Base-by-base conservation (phyloP, 2,113 vertebrate species). In the Numenius arquata region DNA sequence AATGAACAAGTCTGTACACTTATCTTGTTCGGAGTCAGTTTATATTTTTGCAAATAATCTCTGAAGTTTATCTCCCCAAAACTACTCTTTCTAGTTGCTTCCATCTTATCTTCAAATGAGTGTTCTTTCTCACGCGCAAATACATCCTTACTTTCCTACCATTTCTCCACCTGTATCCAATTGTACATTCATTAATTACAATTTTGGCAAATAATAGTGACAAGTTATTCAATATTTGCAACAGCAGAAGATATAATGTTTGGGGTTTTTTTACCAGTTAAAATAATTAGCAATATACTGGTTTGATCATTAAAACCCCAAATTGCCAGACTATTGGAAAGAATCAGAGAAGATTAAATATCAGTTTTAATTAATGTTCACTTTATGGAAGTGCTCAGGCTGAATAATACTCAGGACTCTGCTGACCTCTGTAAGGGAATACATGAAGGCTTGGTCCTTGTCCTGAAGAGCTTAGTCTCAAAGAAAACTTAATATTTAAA, bases 401-500 rank as follows among this genome's bases (percentile, higher is more conserved):
- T 63, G 52, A 86, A 80, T 91, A 80, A 83, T 41, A 45, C 7
- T 50, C 15, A 58, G 56, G 34, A 74, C 1, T 68, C 30, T 21
- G 20, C 26, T 77, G 34, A 13, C 2, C 2, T 86, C n/a, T 47
- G 10, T 71, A 36, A 40, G 5, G 8, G 38, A 82, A 67, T 23
- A 62, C 5, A 43, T 13, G 66, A 82, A 90, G 11, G 2, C 11
- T 78, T 68, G 20, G 9, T 82, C 48, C 38, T 83, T 77, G 23
- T 63, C 56, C 50, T 80, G 63, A 71, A 88, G 34, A 86, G 25
- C 16, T 92, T 68, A 84, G 9, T 84, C 27, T 93, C 21, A 56
- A 71, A 81, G 52, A 81, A 94, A 93, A 40, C 40, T 86, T 94
- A 86, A 81, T 74, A 90, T 90, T 94, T 84, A 84, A 96, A 92